Percentiles rank a stretch among this genome's conserved stretches.
These are phyloP conservation scores for Geopemphigus sp. DNA, from an alignment of 1,140 invertebrate genomes.

Conservation along the genomic window DNA sequence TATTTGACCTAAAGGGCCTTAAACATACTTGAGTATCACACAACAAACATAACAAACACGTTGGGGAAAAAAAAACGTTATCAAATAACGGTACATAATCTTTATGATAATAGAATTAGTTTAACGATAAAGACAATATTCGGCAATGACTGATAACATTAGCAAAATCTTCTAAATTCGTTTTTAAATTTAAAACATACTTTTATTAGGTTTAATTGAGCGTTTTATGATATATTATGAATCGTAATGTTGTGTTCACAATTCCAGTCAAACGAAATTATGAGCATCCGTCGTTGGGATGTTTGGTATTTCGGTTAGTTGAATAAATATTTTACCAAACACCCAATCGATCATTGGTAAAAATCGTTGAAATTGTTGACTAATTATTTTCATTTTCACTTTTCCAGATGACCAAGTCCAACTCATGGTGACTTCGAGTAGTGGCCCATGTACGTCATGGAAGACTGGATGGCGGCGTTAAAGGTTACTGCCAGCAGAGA, in stretches of 20 bases:
- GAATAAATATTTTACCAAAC: neutral
- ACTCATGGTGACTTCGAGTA: neutral
- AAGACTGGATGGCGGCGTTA: slow-evolving; percentile 50
- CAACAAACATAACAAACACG: no score
- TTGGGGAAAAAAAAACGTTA: no score
- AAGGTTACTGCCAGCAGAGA: slow-evolving; percentile 49
- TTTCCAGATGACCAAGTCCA: slow-evolving; percentile 27
- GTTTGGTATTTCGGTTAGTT: neutral
- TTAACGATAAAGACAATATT: neutral
- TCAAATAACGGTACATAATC: no score
- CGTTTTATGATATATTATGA: slow-evolving; percentile 4
- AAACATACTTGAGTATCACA: no score
- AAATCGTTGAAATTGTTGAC: neutral
- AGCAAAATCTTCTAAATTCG: neutral
- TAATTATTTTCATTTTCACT: slow-evolving; percentile 1
- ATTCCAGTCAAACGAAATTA: neutral
- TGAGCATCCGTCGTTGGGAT: neutral
- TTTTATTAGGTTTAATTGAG: neutral
- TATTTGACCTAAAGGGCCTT: no score
- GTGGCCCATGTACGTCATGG: slow-evolving; percentile 25
- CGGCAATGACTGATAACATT: neutral
- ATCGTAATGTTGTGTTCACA: neutral
- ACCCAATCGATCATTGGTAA: neutral
- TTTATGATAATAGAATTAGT: neutral
- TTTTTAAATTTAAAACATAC: neutral